Conservation (phyloP, 2,888 invertebrate genomes). For the Lagria hirta region DNA sequence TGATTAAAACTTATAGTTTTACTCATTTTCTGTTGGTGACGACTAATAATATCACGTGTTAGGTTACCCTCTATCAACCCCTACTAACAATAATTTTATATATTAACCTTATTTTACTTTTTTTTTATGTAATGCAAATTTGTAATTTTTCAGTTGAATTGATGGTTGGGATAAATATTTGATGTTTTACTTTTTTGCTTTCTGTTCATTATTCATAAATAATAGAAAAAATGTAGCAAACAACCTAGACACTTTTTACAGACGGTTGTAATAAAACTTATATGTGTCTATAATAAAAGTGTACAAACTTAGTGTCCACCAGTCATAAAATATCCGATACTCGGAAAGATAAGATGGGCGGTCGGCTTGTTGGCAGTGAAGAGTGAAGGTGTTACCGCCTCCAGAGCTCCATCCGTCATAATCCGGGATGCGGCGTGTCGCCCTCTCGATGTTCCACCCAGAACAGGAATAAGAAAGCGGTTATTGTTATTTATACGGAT, state of each 20-base stretch:
- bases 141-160: too few species aligned
- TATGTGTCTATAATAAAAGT: conserved; percentile 39
- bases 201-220: too few species aligned
- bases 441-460: conserved; percentile 33
- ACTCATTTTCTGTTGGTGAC: too few species aligned
- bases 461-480: conserved; percentile 49
- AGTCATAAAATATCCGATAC: conserved; percentile 26
- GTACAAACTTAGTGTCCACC: conserved; percentile 18
- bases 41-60: too few species aligned
- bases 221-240: too few species aligned
- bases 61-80: too few species aligned
- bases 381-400: conserved; percentile 17
- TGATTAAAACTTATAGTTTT: too few species aligned
- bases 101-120: too few species aligned
- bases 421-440: conserved; percentile 18
- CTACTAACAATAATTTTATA: too few species aligned
- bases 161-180: too few species aligned
- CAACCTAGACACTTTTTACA: conserved; percentile 14
- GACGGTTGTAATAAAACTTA: conserved; percentile 35
- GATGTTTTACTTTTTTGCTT: too few species aligned
- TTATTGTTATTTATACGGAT: conserved; percentile 53
- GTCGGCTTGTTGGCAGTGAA: conserved; percentile 16
- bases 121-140: too few species aligned
- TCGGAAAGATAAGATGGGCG: conserved; percentile 17
- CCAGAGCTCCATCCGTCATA: conserved; percentile 23